Base-by-base conservation (phyloP, 2,888 invertebrate species). In the Apamea anceps region DNA sequence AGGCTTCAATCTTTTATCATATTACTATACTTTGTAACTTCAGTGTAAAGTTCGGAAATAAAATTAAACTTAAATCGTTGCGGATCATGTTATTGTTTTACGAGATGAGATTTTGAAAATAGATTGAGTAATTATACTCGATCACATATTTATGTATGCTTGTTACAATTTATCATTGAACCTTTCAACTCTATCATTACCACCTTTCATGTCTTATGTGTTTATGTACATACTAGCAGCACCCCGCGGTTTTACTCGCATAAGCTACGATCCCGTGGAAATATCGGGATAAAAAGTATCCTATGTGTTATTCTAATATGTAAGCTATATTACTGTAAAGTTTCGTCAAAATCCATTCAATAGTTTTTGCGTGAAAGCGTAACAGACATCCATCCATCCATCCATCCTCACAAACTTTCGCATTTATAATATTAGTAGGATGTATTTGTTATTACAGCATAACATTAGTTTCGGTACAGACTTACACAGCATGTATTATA, bases 181-280 rank as follows among this genome's bases (percentile, higher is more conserved):
- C 8, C n/a, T 79, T 81, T 74, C 82, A 65, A 57, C 25, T 81
- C 63, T 28, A 21, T 21, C 15, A 12, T 21, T 7, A 7, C 18
- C 6, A 28, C 6, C 6, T 48, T 57, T 54, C 54, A 54, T 54
- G 54, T 54, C 2, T 21, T 21, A 54, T 7, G 51, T 54, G 21
- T 54, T 7, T 21, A 51, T 28, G 10, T 42, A 75, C 42, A 42
- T 7, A 42, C 6, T 42, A 42, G 42, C 42, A 42, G 42, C 42
- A 4, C 42, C 42, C 42, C 42, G 42, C 42, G 6, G 42, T 42
- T 42, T 42, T 42, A 7, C 42, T 7, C 42, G 42, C 42, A 42
- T 7, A 42, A 42, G 42, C 42, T 42, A 42, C 42, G 42, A 42
- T 42, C 42, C 42, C 42, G 42, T 42, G 7, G 42, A 42, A 42